These are phyloP conservation scores for Linurgus olivaceus DNA, from an alignment of 2,797 vertebrate species.

Conservation along the genomic window DNA sequence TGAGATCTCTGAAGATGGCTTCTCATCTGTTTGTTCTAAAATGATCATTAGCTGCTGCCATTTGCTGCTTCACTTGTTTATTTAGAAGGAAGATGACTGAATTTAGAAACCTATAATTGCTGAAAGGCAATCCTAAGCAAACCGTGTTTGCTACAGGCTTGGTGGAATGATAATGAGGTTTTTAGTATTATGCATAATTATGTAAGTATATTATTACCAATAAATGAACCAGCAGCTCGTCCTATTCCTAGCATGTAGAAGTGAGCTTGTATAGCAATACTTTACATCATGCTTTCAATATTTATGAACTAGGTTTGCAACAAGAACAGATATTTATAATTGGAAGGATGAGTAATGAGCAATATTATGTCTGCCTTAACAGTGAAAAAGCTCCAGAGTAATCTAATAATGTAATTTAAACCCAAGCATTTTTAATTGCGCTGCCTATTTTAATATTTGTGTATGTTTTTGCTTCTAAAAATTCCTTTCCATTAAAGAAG, in stretches of 20 bases:
- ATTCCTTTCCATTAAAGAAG: background rate
- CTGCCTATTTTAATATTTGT: background rate
- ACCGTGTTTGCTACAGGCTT: background rate
- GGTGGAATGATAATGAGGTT: constrained; percentile 33
- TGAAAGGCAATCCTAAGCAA: background rate
- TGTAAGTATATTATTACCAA: constrained; percentile 29
- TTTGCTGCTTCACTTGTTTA: constrained; percentile 5
- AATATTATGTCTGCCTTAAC: constrained; percentile 30
- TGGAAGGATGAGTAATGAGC: constrained; percentile 15
- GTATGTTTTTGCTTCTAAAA: background rate
- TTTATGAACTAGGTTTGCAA: constrained; percentile 22
- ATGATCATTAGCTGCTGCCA: background rate
- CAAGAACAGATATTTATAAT: constrained; percentile 17
- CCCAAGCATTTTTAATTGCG: constrained; percentile 9
- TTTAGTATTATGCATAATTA: constrained; percentile 48
- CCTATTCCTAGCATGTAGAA: background rate
- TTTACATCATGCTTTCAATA: constrained; percentile 55
- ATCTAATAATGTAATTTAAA: constrained; percentile 27
- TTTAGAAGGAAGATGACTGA: constrained; percentile 1
- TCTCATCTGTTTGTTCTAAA: background rate
- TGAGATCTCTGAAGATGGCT: background rate
- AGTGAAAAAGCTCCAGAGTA: background rate
- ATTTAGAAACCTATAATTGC: background rate
- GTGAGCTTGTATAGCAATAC: background rate
- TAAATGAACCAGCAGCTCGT: background rate